Conservation (phyloP, 2,113 vertebrate genomes). For the Notothenia coriiceps region DNA sequence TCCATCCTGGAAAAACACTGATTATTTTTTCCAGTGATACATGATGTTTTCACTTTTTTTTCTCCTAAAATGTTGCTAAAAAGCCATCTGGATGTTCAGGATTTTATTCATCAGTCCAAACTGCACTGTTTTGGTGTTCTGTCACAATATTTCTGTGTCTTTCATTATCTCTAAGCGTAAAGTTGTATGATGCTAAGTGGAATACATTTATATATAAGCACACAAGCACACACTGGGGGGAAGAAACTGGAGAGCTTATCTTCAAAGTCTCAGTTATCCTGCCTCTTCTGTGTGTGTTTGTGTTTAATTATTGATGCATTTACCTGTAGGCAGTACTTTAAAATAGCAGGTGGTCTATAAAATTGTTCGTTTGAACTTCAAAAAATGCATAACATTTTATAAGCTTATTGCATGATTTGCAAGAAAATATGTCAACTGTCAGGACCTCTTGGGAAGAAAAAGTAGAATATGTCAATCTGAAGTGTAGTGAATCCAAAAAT, state of each 20-base stretch:
- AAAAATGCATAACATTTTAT: too few relatives aligned
- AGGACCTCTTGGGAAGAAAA: too few relatives aligned
- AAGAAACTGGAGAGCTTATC: neutral
- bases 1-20: neutral
- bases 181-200: neutral
- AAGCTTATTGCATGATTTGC: too few relatives aligned
- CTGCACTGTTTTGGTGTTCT: neutral
- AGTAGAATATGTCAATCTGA: too few relatives aligned
- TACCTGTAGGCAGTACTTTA: neutral
- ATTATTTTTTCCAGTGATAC: neutral
- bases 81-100: neutral
- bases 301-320: constrained; percentile 21
- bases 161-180: neutral
- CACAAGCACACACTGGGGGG: neutral
- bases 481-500: too few relatives aligned
- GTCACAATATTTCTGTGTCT: neutral
- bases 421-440: too few relatives aligned
- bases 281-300: neutral
- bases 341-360: constrained; percentile 3
- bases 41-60: neutral
- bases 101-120: neutral
- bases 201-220: constrained; percentile 7
- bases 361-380: constrained; percentile 1
- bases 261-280: constrained; percentile 15
- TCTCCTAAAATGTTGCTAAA: neutral